A percentile compares a stretch with the other conserved stretches of the same genome.
phyloP scores from a whole-genome alignment of 2,888 invertebrate genomes.

The Ichneumoninae sp. region DNA sequence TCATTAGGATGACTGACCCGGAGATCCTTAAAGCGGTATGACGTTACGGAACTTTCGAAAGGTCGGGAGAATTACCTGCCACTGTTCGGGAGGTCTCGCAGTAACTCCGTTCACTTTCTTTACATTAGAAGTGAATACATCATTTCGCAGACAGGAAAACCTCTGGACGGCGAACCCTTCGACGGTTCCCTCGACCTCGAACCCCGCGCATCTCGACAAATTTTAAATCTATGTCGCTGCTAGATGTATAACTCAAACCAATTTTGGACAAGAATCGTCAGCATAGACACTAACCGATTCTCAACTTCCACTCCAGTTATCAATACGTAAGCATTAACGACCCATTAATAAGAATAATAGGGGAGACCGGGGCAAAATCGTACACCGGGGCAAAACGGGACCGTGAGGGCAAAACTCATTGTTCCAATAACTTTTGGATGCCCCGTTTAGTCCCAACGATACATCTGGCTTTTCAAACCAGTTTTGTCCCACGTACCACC shows the following conservation, averaged over 20 bases:
- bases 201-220: neutral
- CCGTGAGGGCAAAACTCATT: too few relatives aligned
- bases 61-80: slow-evolving; percentile 66
- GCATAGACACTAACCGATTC: neutral
- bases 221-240: neutral
- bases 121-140: slow-evolving; percentile 32
- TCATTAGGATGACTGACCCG: slow-evolving; percentile 72
- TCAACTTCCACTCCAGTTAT: neutral
- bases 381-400: too few relatives aligned
- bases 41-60: slow-evolving; percentile 18
- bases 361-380: too few relatives aligned
- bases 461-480: too few relatives aligned
- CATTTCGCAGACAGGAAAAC: slow-evolving; percentile 19
- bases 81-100: neutral
- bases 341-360: neutral
- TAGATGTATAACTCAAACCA: neutral
- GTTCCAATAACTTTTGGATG: too few relatives aligned
- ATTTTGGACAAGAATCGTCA: neutral
- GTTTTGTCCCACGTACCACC: too few relatives aligned
- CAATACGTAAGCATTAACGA: neutral
- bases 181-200: neutral
- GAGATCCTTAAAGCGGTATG: slow-evolving; percentile 60
- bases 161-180: slow-evolving; percentile 1
- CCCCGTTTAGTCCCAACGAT: too few relatives aligned
- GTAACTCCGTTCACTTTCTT: slow-evolving; percentile 50